Conservation (phyloP, 2,797 vertebrate genomes). For the Chelon auratus region DNA sequence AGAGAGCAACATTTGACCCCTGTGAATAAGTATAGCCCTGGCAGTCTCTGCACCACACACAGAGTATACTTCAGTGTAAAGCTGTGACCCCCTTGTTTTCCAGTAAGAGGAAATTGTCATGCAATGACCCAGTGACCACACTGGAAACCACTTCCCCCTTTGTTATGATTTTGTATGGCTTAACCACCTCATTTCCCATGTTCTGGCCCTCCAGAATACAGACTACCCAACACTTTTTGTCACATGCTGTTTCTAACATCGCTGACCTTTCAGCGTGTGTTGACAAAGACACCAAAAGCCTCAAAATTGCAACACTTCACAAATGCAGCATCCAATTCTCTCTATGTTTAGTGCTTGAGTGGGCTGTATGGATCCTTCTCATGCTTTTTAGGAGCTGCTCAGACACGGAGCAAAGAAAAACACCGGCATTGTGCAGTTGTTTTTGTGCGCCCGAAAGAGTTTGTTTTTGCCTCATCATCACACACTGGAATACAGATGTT, state of each 20-base stretch:
- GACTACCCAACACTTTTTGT: constrained; percentile 61
- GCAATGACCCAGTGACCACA: constrained; percentile 79
- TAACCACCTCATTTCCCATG: constrained; percentile 72
- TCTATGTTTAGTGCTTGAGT: constrained; percentile 72
- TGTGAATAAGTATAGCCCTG: constrained; percentile 57
- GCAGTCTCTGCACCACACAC: constrained; percentile 66
- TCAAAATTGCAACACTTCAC: constrained; percentile 69
- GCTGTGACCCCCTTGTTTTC: constrained; percentile 79
- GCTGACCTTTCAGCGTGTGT: constrained; percentile 63
- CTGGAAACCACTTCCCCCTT: constrained; percentile 79
- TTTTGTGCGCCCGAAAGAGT: constrained; percentile 35
- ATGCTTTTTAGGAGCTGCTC: constrained; percentile 40
- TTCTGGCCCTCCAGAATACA: constrained; percentile 52
- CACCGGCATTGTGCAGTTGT: constrained; percentile 46
- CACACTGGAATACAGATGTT: not conserved
- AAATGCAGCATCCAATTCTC: constrained; percentile 42
- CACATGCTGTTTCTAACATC: constrained; percentile 53
- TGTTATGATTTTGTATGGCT: constrained; percentile 77
- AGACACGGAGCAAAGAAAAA: constrained; percentile 55
- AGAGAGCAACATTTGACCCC: constrained; percentile 65
- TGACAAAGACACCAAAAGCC: constrained; percentile 67
- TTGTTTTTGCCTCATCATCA: constrained; percentile 22
- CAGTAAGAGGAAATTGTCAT: constrained; percentile 78
- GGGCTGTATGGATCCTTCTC: constrained; percentile 48
- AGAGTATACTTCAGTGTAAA: constrained; percentile 68